phyloP scores from a whole-genome alignment of 2,113 vertebrate species.

The Heloderma charlesbogerti region DNA sequence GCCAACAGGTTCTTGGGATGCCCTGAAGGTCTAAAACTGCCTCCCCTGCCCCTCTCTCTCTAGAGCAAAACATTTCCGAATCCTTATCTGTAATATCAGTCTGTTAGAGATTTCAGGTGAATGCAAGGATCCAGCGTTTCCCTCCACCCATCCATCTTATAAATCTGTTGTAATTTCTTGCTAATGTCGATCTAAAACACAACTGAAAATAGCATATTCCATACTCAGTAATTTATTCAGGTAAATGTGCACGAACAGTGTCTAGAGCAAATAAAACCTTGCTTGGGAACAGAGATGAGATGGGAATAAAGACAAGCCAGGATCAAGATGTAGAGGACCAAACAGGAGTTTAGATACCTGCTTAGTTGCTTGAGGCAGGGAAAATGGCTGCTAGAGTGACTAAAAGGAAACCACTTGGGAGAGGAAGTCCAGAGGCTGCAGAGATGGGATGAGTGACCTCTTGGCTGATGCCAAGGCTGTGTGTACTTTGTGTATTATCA shows the following conservation, averaged over 20 bases:
- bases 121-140: not conserved
- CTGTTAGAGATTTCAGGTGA: not conserved
- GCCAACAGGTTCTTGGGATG: not conserved
- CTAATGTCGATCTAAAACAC: not conserved
- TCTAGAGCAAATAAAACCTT: not conserved
- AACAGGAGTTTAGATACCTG: not conserved
- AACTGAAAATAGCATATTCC: too few relatives aligned
- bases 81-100: not conserved
- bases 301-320: not conserved
- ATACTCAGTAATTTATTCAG: not conserved
- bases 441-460: not conserved
- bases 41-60: not conserved
- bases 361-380: not conserved
- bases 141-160: not conserved
- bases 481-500: not conserved
- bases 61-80: not conserved
- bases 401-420: not conserved
- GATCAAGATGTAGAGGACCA: not conserved
- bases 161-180: too few relatives aligned
- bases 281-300: not conserved
- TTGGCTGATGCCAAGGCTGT: not conserved
- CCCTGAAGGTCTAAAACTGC: not conserved
- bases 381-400: not conserved
- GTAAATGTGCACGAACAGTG: not conserved
- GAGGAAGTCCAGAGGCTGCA: not conserved